Conservation (phyloP, 1,140 invertebrate genomes). For the Leptestheria dahalacensis region DNA sequence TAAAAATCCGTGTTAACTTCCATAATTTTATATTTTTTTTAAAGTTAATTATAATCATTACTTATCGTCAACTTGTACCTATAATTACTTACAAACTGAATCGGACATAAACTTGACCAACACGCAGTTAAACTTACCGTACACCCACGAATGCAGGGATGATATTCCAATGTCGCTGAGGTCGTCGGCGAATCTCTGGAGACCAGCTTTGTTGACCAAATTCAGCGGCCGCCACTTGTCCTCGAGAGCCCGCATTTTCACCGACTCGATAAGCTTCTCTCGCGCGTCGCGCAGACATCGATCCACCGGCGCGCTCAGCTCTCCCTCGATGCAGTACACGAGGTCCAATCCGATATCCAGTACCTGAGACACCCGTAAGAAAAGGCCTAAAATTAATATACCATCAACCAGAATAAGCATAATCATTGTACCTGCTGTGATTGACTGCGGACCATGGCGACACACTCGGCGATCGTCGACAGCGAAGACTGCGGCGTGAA, state of each 20-base stretch:
- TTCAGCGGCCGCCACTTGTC: constrained; percentile 57
- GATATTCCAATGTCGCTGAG: constrained; percentile 37
- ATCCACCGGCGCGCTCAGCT: constrained; percentile 49
- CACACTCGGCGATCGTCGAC: constrained; percentile 70
- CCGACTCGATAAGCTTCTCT: constrained; percentile 56
- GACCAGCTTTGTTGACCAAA: constrained; percentile 37
- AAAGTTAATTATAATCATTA: too few relatives aligned
- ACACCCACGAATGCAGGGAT: constrained; percentile 35
- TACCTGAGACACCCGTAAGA: constrained; percentile 32
- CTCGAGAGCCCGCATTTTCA: constrained; percentile 48
- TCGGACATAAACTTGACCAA: constrained; percentile 21
- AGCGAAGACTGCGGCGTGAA: constrained; percentile 78
- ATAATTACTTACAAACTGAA: constrained; percentile 25
- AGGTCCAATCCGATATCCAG: constrained; percentile 59
- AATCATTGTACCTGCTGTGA: constrained; percentile 44
- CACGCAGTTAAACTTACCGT: constrained; percentile 28
- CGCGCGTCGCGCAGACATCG: constrained; percentile 45
- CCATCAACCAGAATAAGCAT: not conserved
- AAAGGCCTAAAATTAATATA: not conserved
- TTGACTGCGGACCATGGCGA: constrained; percentile 55
- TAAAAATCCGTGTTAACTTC: too few relatives aligned
- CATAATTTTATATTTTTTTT: too few relatives aligned
- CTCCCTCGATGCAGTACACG: constrained; percentile 63
- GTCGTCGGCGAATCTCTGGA: constrained; percentile 39
- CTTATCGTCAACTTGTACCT: not conserved